A percentile compares a stretch with the other conserved stretches of the same genome.
Evolutionary conservation across 2,113 vertebrate genomes (phyloP).

Genomic region (Mohoua ochrocephala): DNA sequence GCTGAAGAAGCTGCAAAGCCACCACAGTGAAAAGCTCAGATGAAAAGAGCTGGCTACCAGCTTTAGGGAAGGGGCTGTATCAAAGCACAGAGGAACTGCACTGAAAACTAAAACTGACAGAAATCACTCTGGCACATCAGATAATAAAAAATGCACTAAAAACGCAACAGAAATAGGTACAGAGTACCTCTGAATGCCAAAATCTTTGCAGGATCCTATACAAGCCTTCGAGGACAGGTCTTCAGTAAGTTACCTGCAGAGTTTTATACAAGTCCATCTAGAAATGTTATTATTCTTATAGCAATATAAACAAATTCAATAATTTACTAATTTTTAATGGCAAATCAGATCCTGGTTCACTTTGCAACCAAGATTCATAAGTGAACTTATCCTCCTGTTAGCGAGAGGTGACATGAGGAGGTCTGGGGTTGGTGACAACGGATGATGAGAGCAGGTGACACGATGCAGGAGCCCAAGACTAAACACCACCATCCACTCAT

Average conservation of each 20-base stretch:
- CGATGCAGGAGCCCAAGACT: background rate
- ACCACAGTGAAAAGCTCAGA: background rate
- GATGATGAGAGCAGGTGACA: background rate
- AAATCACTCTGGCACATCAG: background rate
- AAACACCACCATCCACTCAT: accelerated
- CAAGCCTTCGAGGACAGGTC: accelerated
- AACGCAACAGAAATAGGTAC: background rate
- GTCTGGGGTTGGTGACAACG: background rate
- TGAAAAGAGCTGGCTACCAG: background rate
- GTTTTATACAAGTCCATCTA: background rate
- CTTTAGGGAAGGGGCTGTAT: background rate
- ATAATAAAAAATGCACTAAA: background rate
- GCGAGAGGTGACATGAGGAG: accelerated
- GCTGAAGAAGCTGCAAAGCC: background rate
- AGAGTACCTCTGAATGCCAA: background rate
- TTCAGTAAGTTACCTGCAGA: background rate
- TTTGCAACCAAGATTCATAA: background rate
- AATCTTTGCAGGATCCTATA: background rate
- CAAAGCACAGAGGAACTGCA: background rate
- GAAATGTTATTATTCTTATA: background rate
- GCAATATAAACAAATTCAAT: background rate
- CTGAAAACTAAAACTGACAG: background rate
- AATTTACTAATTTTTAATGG: background rate
- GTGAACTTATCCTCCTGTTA: background rate
- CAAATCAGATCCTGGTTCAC: background rate